phyloP scores from a whole-genome alignment of 2,888 invertebrate genomes.

The Drosophila nr. perissopoda region DNA sequence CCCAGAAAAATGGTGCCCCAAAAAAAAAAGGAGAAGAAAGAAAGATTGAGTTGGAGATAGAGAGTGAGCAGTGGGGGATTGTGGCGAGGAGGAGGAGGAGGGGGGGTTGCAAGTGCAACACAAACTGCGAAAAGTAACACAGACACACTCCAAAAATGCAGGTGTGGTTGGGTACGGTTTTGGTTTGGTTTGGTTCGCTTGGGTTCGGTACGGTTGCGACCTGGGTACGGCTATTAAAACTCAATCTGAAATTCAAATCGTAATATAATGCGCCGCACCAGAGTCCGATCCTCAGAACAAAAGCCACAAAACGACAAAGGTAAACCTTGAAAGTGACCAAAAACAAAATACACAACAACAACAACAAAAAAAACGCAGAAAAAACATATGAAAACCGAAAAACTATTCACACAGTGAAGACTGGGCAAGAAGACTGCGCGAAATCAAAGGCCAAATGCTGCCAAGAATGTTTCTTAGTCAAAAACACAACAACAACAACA shows the following conservation, averaged over 20 bases:
- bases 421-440: slow-evolving; percentile 9
- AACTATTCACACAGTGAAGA: slow-evolving; percentile 69
- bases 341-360: slow-evolving; percentile 18
- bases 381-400: slow-evolving; percentile 16
- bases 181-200: slow-evolving; percentile 11
- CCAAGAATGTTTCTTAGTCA: slow-evolving; percentile 57
- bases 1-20: slow-evolving; percentile 48
- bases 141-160: slow-evolving; percentile 45
- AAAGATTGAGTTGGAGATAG: slow-evolving; percentile 12
- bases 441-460: slow-evolving; percentile 59
- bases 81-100: no score
- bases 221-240: slow-evolving; percentile 73
- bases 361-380: neutral
- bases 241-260: slow-evolving; percentile 81
- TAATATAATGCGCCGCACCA: slow-evolving; percentile 61
- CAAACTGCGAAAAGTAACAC: slow-evolving; percentile 71
- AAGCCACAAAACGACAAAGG: slow-evolving; percentile 57
- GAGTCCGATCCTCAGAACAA: slow-evolving; percentile 50
- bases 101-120: slow-evolving; percentile 12
- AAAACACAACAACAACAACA: slow-evolving; percentile 37
- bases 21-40: slow-evolving; percentile 23
- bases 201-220: slow-evolving; percentile 18
- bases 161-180: slow-evolving; percentile 51
- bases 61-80: neutral
- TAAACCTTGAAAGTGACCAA: slow-evolving; percentile 59